Base-by-base conservation (phyloP, 2,797 vertebrate genomes). In the Ataeniobius toweri region DNA sequence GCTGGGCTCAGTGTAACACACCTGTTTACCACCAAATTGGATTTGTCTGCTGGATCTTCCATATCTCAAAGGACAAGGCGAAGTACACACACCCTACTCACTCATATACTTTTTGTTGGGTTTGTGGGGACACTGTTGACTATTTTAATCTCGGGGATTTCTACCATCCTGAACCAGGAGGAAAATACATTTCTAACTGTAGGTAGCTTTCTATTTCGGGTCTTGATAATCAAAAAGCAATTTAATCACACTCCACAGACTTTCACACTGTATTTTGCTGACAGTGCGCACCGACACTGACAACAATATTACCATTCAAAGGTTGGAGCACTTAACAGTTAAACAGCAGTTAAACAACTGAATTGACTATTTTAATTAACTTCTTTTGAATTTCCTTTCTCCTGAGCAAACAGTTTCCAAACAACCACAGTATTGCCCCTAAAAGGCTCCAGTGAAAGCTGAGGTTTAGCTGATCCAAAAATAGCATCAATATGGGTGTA, bases 41-140 rank as follows among this genome's bases (percentile, higher is more conserved):
- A 76, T 28, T 48, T 61, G 26, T 74, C 75, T 65, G 53, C 69
- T 41, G 59, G 10, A 2, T 26, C 50, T 55, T 61, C 26, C 26
- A 51, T 53, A 51, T 74, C 28, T 63, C 61, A 63, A 63, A 22
- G 61, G 28, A 81, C 14, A 48, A 74, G 79, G 59, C 67, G 53
- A 55, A 58, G 44, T 28, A 63, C 61, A 55, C 26, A 3, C 58
- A 16, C 58, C 24, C 53, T 22, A n/a, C 55, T 4, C 58, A 28
- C 5, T 1, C 48, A 22, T 16, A n/a, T 18, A 18, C 55, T n/a
- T 8, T 24, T n/a, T 28, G 55, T 44, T 71, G 48, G 28, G 59
- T 36, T 63, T 20, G 6, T 31, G 59, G 28, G 28, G 59, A 63
- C 59, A 36, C 28, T 63, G 28, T 63, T 6, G 6, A 36, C 28